Evolutionary conservation across 2,888 invertebrate species (phyloP).

Genomic region (Plebejus melissa): DNA sequence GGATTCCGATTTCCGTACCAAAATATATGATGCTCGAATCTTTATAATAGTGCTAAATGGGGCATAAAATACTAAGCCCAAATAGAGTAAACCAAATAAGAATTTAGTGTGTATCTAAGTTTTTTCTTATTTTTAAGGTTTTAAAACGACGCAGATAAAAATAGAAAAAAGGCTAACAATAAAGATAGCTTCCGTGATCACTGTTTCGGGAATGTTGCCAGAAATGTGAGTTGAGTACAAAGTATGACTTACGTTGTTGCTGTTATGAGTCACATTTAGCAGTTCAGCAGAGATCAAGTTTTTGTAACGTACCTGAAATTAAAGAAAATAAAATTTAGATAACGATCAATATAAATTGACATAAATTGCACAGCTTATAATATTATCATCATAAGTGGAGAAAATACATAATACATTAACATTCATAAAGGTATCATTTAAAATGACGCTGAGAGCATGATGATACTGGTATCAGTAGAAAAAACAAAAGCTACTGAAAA

Average conservation of each 20-base stretch:
- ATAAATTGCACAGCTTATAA: too few species aligned
- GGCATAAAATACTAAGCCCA: too few species aligned
- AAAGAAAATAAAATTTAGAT: not conserved
- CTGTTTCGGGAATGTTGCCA: conserved; percentile 5
- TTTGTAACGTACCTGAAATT: not conserved
- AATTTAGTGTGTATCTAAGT: not conserved
- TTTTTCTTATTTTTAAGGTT: not conserved
- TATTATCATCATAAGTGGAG: too few species aligned
- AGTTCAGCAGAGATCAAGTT: not conserved
- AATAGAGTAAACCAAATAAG: not conserved
- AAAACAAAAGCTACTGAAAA: too few species aligned
- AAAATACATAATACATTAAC: not conserved
- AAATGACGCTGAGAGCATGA: too few species aligned
- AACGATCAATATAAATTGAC: too few species aligned
- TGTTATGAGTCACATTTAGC: not conserved
- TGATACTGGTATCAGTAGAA: too few species aligned
- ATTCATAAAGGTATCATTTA: too few species aligned
- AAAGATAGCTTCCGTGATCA: not conserved
- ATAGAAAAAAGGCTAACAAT: not conserved
- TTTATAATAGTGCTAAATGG: too few species aligned
- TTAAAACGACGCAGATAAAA: not conserved
- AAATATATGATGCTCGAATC: too few species aligned
- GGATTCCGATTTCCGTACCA: too few species aligned
- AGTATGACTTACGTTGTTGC: not conserved
- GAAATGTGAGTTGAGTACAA: not conserved